Evolutionary conservation across 2,797 vertebrate genomes (phyloP), one percentile per base, ranked within the genome.

Genomic region (Triplophysa yarkandensis): DNA sequence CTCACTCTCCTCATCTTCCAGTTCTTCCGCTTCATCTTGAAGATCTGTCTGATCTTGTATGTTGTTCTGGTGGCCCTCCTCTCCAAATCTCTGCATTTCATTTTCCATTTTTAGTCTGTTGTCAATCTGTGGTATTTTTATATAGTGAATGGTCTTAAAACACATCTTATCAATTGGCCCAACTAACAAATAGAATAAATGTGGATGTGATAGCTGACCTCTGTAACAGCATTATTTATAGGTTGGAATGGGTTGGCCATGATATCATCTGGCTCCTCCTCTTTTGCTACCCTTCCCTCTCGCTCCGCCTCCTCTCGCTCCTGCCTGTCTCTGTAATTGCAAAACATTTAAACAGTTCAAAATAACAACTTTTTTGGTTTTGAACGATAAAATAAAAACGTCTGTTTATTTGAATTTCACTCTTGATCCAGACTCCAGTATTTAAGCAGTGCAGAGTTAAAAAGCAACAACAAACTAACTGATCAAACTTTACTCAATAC

Each of bases 181-280:
- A 44, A 34, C 14, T 36, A 17, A 9, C 8, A 5, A 1, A 48
- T 67, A 60, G 21, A 36, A 28, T 21, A 50, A 61, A 39, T 43
- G 32, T 9, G 6, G 6, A 13, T 39, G 16, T 34, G 16, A 30
- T 28, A 44, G 46, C 82, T 21, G 50, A 97, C 97, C 94, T 95
- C 91, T 41, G 83, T 82, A 69, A 96, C 87, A 9, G 95, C 87
- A 58, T 87, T 83, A 82, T 86, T 86, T 85, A 98, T 95, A n/a
- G 95, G 95, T 82, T 94, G 94, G 85, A 98, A 98, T 17, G 96
- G 96, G 81, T 92, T 95, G 68, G 78, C 80, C 23, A 90, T 76
- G 58, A 87, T 87, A 1, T 93, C 92, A 2, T 89, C 79, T 0
- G 86, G 85, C 39, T 90, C 87, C 13, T 95, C 94, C 43, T 87